These are phyloP conservation scores for Ovis aries DNA, from an alignment of 2,113 vertebrate genomes.

Conservation along the genomic window ARS-UI_Ramb_v3.0 NC_056061.1:4502501-4503000, in stretches of 20 bases:
- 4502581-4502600: neutral
- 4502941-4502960: neutral
- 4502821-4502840: neutral
- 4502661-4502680: neutral
- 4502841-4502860: neutral
- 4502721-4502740: neutral
- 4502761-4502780: neutral
- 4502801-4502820: neutral
- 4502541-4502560: neutral
- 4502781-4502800: neutral
- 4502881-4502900: neutral
- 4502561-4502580: neutral
- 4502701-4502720: neutral
- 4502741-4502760: neutral
- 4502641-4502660: neutral
- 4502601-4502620: neutral
- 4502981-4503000: neutral
- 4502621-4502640: neutral
- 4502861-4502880: neutral
- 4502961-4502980: neutral
- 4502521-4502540: neutral
- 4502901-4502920: neutral
- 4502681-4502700: neutral
- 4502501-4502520: neutral
- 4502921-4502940: neutral